Percentiles rank a stretch among this genome's conserved stretches.
These are phyloP conservation scores for Pardalotus punctatus DNA, from an alignment of 2,113 vertebrate species.

Conservation along the genomic window DNA sequence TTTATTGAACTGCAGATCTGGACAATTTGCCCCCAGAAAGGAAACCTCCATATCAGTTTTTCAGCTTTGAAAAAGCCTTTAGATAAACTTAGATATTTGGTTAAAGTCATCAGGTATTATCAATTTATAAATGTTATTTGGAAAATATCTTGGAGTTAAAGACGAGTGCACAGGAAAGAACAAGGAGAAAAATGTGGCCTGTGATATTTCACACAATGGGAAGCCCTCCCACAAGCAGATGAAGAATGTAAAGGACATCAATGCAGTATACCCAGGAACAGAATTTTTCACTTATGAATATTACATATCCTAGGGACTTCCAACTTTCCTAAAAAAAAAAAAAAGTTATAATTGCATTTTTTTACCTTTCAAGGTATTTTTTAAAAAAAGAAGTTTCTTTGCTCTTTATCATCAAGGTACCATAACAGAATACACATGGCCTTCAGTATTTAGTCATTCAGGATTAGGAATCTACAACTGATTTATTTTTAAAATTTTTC, in stretches of 20 bases:
- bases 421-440: neutral
- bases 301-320: neutral
- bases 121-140: neutral
- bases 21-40: neutral
- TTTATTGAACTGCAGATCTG: neutral
- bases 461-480: neutral
- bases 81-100: neutral
- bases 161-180: neutral
- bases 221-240: neutral
- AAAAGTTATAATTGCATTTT: neutral
- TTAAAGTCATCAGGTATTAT: neutral
- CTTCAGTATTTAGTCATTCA: neutral
- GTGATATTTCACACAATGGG: neutral
- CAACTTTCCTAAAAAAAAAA: neutral
- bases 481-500: no score
- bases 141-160: neutral
- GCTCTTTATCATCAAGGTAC: neutral
- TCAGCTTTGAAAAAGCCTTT: neutral
- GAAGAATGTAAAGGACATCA: neutral
- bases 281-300: neutral
- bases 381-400: neutral
- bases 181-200: neutral
- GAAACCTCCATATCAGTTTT: neutral
- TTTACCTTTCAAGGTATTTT: neutral
- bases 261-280: neutral